Percentiles rank a stretch among this genome's conserved stretches.
Evolutionary conservation across 2,113 vertebrate genomes (phyloP).

Genomic region (Limnothrissa miodon): DNA sequence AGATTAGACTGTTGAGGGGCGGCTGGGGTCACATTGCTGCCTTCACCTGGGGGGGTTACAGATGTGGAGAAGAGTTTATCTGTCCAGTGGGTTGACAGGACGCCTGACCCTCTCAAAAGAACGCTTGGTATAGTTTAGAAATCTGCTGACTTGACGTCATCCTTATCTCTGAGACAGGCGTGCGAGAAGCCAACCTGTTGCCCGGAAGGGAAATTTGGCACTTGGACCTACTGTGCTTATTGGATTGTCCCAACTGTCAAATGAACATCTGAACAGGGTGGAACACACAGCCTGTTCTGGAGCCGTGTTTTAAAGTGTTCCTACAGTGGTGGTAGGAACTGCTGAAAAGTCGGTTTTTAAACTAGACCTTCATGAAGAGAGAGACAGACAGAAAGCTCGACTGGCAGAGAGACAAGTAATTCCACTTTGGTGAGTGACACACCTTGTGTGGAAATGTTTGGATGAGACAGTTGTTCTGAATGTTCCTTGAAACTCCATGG

Average conservation of each 20-base stretch:
- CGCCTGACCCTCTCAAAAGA: not conserved
- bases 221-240: not conserved
- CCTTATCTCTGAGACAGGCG: not conserved
- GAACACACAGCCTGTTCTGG: not conserved
- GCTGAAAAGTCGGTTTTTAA: not conserved
- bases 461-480: not conserved
- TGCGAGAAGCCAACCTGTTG: not conserved
- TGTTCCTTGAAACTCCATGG: not conserved
- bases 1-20: not conserved
- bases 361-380: not conserved
- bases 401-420: conserved; percentile 43
- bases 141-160: not conserved
- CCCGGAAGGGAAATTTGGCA: not conserved
- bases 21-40: not conserved
- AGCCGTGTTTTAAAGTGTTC: not conserved
- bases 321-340: not conserved
- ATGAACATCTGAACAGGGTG: not conserved
- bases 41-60: not conserved
- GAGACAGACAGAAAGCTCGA: conserved; percentile 43
- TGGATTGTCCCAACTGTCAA: not conserved
- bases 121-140: too few species aligned
- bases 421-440: conserved; percentile 60
- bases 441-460: conserved; percentile 4
- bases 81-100: not conserved
- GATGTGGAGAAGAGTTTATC: not conserved